Conservation (phyloP, 2,888 invertebrate species). For the Heliconius sara region DNA sequence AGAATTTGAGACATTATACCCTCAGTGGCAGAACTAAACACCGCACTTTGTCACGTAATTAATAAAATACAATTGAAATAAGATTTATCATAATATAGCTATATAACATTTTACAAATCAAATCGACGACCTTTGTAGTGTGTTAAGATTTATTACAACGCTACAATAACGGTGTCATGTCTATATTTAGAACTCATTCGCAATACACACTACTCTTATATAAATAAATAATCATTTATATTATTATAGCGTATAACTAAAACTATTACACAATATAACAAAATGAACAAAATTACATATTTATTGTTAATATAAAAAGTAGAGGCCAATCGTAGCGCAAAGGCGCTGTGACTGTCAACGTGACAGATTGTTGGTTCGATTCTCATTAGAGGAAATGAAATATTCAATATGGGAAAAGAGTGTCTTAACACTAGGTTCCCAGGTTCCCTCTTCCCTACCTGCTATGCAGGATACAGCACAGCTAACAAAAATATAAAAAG, state of each 20-base stretch:
- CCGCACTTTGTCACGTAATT: neutral
- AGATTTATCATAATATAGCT: neutral
- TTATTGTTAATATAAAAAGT: neutral
- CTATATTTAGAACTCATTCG: conserved; percentile 11
- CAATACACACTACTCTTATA: neutral
- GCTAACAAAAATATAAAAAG: neutral
- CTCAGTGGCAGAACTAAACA: neutral
- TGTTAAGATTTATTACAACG: neutral
- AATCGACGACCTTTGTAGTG: neutral
- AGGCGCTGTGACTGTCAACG: no score
- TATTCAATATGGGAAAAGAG: no score
- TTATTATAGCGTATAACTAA: neutral
- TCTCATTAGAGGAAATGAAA: no score
- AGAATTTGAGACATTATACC: neutral
- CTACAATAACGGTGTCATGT: conserved; percentile 4
- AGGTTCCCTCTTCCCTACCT: no score
- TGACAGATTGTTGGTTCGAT: no score
- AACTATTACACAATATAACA: neutral
- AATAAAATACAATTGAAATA: neutral
- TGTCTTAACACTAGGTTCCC: no score
- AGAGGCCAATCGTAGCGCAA: no score
- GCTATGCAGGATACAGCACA: no score
- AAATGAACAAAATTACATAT: neutral
- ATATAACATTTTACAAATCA: neutral
- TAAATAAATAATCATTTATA: neutral